Percentiles rank a stretch among this genome's conserved stretches.
Conservation (phyloP, 2,888 invertebrate genomes). For the Hypsopygia costalis region DNA sequence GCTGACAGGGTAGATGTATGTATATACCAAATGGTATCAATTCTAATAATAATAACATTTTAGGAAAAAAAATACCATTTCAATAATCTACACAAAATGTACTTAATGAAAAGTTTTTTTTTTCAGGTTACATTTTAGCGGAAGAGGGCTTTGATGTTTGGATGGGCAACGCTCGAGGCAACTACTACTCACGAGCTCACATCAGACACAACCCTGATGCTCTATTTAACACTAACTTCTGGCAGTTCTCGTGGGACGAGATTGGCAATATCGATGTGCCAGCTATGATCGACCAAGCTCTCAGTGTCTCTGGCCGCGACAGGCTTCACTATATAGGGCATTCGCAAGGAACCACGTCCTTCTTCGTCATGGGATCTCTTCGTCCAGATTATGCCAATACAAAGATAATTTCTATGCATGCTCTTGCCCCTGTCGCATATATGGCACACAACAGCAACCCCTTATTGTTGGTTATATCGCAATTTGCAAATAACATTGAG, state of each 20-base stretch:
- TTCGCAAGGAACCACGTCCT: constrained; percentile 85
- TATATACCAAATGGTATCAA: too few relatives aligned
- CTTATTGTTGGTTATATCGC: constrained; percentile 62
- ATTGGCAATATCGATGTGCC: constrained; percentile 90
- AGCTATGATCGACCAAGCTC: constrained; percentile 87
- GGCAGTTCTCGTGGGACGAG: constrained; percentile 91
- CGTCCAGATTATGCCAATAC: constrained; percentile 84
- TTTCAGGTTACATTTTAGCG: constrained; percentile 74
- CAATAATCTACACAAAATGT: too few relatives aligned
- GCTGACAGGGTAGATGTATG: too few relatives aligned
- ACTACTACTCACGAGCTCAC: constrained; percentile 82
- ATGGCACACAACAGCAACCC: constrained; percentile 76
- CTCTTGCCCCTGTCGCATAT: not conserved
- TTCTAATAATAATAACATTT: too few relatives aligned
- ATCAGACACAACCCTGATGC: constrained; percentile 52
- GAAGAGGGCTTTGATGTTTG: constrained; percentile 89
- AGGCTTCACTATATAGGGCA: constrained; percentile 89
- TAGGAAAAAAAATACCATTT: too few relatives aligned
- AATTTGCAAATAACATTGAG: constrained; percentile 55
- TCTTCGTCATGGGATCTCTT: constrained; percentile 84
- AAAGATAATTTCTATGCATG: constrained; percentile 75
- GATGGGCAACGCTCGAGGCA: constrained; percentile 91
- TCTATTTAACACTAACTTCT: constrained; percentile 67
- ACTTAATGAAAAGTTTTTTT: too few relatives aligned
- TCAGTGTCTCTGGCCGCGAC: constrained; percentile 75